phyloP scores from a whole-genome alignment of 2,113 vertebrate genomes.

The Oncorhynchus keta region DNA sequence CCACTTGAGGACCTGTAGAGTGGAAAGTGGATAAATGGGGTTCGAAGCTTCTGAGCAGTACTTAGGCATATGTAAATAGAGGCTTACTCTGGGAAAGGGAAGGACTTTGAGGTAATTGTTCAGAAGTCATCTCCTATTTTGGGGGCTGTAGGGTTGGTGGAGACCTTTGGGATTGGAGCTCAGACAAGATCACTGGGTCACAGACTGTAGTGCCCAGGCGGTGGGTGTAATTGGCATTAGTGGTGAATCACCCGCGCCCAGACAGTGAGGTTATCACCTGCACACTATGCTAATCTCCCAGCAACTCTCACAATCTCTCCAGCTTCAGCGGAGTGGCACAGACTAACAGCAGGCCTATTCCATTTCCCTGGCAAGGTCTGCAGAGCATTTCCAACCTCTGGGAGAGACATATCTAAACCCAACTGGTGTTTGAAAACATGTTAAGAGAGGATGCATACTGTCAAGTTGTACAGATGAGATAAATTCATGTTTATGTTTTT shows the following conservation, averaged over 20 bases:
- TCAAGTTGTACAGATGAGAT: neutral
- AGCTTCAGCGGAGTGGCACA: conserved; percentile 22
- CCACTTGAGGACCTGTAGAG: conserved; percentile 15
- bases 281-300: conserved; percentile 52
- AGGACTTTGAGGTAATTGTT: conserved; percentile 63
- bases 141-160: conserved; percentile 27
- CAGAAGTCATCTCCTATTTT: conserved; percentile 47
- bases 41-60: conserved; percentile 27
- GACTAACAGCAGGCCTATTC: conserved; percentile 1
- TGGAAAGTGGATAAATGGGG: conserved; percentile 10
- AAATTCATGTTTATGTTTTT: neutral
- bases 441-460: neutral
- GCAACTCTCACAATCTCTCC: conserved; percentile 28
- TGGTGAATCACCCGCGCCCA: conserved; percentile 42
- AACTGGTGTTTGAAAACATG: neutral
- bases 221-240: conserved; percentile 62
- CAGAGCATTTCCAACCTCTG: neutral
- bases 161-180: conserved; percentile 49
- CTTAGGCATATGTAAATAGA: conserved; percentile 66
- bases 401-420: neutral
- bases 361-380: neutral
- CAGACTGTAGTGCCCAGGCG: conserved; percentile 37
- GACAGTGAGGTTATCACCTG: conserved; percentile 61
- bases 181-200: conserved; percentile 39
- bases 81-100: conserved; percentile 52